Conservation (phyloP, 1,140 invertebrate species). For the Anoplophora glabripennis region DNA sequence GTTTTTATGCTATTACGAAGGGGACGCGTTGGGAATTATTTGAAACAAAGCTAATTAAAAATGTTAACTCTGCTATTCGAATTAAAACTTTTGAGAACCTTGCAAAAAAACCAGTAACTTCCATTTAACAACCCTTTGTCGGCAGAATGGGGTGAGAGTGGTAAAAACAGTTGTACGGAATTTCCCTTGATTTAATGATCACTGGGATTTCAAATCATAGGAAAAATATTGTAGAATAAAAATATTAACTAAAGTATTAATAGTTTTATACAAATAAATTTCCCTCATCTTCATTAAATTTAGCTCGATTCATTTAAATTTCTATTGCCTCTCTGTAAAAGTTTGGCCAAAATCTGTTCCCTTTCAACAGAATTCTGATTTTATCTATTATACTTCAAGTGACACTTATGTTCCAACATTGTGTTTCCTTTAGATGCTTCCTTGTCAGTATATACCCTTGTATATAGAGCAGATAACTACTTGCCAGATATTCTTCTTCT, state of each 20-base stretch:
- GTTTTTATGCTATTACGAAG: background rate
- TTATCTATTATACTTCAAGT: too few species aligned
- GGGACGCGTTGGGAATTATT: background rate
- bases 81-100: background rate
- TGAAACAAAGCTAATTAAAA: conserved; percentile 4
- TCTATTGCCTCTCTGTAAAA: too few species aligned
- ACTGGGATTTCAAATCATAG: background rate
- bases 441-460: too few species aligned
- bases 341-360: too few species aligned
- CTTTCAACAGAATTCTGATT: too few species aligned
- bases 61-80: background rate
- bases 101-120: too few species aligned
- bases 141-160: background rate
- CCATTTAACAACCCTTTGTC: background rate
- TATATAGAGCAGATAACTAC: too few species aligned
- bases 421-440: too few species aligned
- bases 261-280: background rate
- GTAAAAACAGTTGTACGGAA: background rate
- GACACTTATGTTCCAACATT: too few species aligned
- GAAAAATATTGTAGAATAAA: background rate
- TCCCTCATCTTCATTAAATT: too few species aligned
- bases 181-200: background rate
- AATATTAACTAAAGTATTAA: background rate
- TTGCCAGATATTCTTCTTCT: too few species aligned
- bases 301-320: too few species aligned